Evolutionary conservation across 2,113 vertebrate species (phyloP), one percentile per base, ranked within the genome.

Genomic region (Cebus imitator): DNA sequence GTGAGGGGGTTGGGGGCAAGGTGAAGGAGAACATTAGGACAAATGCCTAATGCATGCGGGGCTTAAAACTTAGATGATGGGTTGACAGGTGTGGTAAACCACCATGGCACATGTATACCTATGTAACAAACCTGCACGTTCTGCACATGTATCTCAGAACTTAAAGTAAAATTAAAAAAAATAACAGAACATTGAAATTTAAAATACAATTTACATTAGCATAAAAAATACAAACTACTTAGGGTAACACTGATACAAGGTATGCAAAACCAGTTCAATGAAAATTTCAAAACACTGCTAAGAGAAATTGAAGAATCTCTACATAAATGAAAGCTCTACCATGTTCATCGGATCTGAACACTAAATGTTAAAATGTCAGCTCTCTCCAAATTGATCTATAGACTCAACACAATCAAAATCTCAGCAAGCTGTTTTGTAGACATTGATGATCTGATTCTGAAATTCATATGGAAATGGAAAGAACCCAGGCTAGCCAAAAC

Each of bases 301-400:
- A 92, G 70, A 92, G 58, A 85, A 80, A 87, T 52, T 43, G n/a
- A 75, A 94, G 18, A 92, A 89, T 32, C 43, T 25, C 32, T 66
- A n/a, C 6, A 17, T 52, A 40, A 80, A 37, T n/a, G 25, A 94
- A 21, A 85, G 17, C 16, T 48, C 85, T 87, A 88, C 73, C 40
- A 79, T 87, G 55, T 94, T 93, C 82, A 86, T 84, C 75, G 70
- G 70, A 90, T 45, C 84, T 70, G 50, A 91, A 70, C 58, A 91
- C 18, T n/a, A 7, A 1, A 13, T 57, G 2, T 92, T 64, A 81
- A 58, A 5, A 64, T 57, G 48, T 75, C 32, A 52, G 5, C 35
- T 35, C 10, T 86, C 50, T 79, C 52, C 32, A 64, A 40, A 86
- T 7, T 81, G 40, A 55, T 30, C 21, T 30, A 12, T 55, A 96